Evolutionary conservation across 2,113 vertebrate genomes (phyloP), one percentile per base, ranked within the genome.

Genomic region (Thymallus thymallus): DNA sequence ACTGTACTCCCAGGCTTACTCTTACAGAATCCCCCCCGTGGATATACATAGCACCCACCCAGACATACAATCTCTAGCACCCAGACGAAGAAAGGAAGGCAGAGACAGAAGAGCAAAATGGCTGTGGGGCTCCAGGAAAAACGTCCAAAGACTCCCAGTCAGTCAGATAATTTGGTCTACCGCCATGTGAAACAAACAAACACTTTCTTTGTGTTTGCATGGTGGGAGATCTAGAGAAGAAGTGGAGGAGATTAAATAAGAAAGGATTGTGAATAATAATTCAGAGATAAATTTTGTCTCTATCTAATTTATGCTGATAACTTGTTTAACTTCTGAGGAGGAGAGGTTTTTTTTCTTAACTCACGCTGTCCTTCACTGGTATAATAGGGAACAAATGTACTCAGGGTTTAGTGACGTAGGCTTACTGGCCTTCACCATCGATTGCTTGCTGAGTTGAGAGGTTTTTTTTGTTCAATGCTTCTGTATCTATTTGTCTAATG

Each of bases 251-350:
- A 85, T 14, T 14, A 51, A 51, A 18, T 14, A 51, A 51, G 16
- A 51, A 45, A 6, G 41, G 41, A 74, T 75, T 76, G 75, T 71
- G 76, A 67, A 45, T 45, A 3, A 69, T 62, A 61, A 76, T 81
- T 80, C 55, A 51, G 41, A 45, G 41, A 5, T 2, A 63, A 85
- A 87, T 84, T 78, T 86, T 86, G 79, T 63, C 74, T 76, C 29
- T 64, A 66, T 83, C 70, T 77, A 79, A 86, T 87, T 81, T 84
- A 83, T 79, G 80, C 83, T 83, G 69, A 79, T 78, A 76, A 89
- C 70, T 88, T 88, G 82, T 86, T 85, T 72, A 85, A 79, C 76
- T 87, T 81, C 26, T 68, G 55, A 18, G 46, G 12, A 14, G 46
- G 12, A 14, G 16, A 60, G 70, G 76, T 78, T 78, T 75, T 83